phyloP scores from a whole-genome alignment of 2,113 vertebrate species.

The Syrmaticus mikado region DNA sequence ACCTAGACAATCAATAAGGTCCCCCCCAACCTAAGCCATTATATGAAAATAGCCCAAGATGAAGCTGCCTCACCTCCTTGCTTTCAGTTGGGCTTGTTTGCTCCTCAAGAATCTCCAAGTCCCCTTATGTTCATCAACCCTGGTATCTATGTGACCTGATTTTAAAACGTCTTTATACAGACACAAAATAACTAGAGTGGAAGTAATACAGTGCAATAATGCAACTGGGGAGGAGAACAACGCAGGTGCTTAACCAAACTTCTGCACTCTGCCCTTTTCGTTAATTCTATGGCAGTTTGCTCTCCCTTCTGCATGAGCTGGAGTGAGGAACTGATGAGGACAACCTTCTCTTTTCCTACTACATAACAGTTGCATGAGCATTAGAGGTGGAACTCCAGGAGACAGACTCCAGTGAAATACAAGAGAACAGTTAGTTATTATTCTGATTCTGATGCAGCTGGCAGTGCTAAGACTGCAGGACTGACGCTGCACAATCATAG shows the following conservation, averaged over 20 bases:
- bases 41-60: no score
- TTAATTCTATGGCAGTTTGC: neutral
- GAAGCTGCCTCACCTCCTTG: neutral
- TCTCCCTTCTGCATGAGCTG: neutral
- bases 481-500: neutral
- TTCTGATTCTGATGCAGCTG: neutral
- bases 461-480: neutral
- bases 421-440: no score
- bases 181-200: neutral
- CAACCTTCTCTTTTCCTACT: neutral
- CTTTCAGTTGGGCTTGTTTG: neutral
- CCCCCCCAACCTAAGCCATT: no score
- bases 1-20: no score
- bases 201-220: neutral
- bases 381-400: neutral
- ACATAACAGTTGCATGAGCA: rapidly evolving
- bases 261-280: neutral
- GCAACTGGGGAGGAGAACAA: neutral
- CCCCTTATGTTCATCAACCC: neutral
- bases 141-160: neutral
- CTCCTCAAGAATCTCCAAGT: neutral
- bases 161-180: neutral
- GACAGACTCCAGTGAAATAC: neutral
- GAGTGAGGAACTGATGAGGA: neutral
- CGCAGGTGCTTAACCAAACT: neutral